Base-by-base conservation (phyloP, 2,113 vertebrate genomes). In the Antechinus stuartii region DNA sequence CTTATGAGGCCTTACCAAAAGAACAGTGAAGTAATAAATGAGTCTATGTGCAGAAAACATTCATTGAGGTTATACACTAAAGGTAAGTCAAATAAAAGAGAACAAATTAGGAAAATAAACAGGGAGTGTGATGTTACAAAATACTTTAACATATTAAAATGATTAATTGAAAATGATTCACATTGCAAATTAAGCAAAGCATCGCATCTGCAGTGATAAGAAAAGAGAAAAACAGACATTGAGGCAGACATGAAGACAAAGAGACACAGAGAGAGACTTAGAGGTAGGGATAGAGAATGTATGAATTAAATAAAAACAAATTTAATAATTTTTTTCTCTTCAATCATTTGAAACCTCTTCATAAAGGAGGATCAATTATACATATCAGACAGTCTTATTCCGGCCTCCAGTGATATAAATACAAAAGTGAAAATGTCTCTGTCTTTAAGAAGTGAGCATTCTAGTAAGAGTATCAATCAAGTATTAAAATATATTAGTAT, bases 21-120 rank as follows among this genome's bases (percentile, higher is more conserved):
- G 97, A 98, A 97, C 12, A 1, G 94, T 96, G 97, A 97, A 97
- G 98, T 50, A 92, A 61, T 97, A 98, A n/a, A 96, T 96, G 95
- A 98, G 93, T 92, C 94, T 91, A 96, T 94, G 93, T 94, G 97
- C 94, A 97, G 95, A 97, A 97, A 98, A 96, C 92, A 98, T 97
- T 95, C 92, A 97, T 0, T 0, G 94, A 95, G 94, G 47, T 90
- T 25, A 52, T 91, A 95, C 94, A 96, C 54, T 97, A 98, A 98
- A 96, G 96, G 96, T 98, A 98, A 98, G 90, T 92, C 93, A 90
- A 95, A 50, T 25, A 90, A 22, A 91, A 91, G 97, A 95, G 30
- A 95, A 53, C 61, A 91, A 96, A 96, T 92, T 90, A 55, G 93
- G 96, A 97, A 98, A 97, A 97, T 96, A 92, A 97, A 93, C 91